phyloP scores from a whole-genome alignment of 2,113 vertebrate genomes.

The Brachyhypopomus gauderio region DNA sequence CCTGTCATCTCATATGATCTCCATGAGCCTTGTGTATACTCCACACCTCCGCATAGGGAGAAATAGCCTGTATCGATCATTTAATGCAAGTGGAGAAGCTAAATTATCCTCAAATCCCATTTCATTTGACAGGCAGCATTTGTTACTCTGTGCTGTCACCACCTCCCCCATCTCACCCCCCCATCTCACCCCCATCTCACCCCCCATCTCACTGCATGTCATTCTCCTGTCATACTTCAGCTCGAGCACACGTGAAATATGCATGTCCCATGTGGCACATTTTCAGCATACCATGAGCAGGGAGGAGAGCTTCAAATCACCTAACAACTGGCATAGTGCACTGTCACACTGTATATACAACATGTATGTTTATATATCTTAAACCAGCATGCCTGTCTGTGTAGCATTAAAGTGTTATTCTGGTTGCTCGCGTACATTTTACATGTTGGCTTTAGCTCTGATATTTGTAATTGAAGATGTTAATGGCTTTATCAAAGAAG shows the following conservation, averaged over 20 bases:
- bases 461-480: no score
- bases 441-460: no score
- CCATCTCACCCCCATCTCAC: background rate
- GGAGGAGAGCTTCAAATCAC: slow-evolving; percentile 44
- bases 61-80: slow-evolving; percentile 69
- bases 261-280: slow-evolving; percentile 29
- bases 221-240: background rate
- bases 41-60: slow-evolving; percentile 51
- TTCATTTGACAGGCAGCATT: slow-evolving; percentile 64
- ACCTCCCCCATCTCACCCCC: background rate
- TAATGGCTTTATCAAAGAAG: no score
- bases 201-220: slow-evolving; percentile 8
- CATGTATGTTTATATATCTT: background rate
- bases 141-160: slow-evolving; percentile 48
- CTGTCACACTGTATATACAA: background rate
- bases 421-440: background rate
- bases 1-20: slow-evolving; percentile 51
- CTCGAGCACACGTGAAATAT: slow-evolving; percentile 2
- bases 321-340: background rate
- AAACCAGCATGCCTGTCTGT: background rate
- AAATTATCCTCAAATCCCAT: slow-evolving; percentile 73
- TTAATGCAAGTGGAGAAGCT: slow-evolving; percentile 59
- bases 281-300: slow-evolving; percentile 57
- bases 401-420: background rate
- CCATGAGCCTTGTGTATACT: slow-evolving; percentile 63